phyloP scores from a whole-genome alignment of 2,797 vertebrate genomes.

The Luscinia luscinia region DNA sequence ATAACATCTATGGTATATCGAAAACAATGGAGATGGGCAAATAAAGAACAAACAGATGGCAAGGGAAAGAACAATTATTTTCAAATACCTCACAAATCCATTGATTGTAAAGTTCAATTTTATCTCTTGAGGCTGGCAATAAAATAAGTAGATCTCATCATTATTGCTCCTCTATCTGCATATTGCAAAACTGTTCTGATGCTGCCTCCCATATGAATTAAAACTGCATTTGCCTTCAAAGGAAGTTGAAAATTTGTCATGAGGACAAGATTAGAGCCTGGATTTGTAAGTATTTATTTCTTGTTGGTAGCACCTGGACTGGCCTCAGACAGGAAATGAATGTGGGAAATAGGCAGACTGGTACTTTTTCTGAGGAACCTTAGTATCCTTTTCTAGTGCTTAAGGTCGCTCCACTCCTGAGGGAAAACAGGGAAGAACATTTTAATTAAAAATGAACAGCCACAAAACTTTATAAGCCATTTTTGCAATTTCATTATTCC shows the following conservation, averaged over 20 bases:
- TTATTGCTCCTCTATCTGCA: background rate
- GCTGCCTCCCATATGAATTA: background rate
- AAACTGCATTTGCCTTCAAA: constrained; percentile 1
- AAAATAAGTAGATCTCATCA: background rate
- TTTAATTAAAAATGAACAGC: constrained; percentile 71
- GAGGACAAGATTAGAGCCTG: background rate
- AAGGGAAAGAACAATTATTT: background rate
- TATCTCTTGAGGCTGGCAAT: background rate
- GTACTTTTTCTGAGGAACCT: background rate
- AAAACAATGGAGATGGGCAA: background rate
- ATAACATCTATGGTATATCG: background rate
- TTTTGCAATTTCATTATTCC: constrained; percentile 63
- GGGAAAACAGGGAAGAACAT: constrained; percentile 53
- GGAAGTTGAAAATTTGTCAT: background rate
- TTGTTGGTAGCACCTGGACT: background rate
- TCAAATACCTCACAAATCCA: background rate
- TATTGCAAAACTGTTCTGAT: background rate
- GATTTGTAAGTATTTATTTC: background rate
- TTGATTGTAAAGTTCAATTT: background rate
- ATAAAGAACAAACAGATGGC: background rate
- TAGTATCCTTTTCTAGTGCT: background rate
- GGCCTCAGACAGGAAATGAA: constrained; percentile 21
- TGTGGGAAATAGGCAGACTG: background rate
- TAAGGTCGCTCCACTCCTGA: constrained; percentile 14
- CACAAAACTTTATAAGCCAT: constrained; percentile 55